Conservation (phyloP, 2,888 invertebrate genomes). For the Doris montereyensis region DNA sequence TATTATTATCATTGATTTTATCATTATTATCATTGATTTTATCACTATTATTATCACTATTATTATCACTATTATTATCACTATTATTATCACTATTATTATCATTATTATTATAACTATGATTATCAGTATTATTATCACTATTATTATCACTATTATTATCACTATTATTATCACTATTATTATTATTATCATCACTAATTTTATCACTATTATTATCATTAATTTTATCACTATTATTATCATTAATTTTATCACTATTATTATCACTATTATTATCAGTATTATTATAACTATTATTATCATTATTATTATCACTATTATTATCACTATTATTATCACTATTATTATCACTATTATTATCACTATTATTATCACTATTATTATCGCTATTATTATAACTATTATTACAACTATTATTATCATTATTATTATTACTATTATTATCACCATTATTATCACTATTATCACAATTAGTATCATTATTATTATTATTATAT, state of each 20-base stretch:
- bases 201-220: neutral
- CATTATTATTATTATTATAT: neutral
- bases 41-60: constrained; percentile 18
- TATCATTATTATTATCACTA: constrained; percentile 16
- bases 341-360: neutral
- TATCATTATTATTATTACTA: neutral
- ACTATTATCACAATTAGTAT: neutral
- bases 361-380: neutral
- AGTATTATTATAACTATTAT: constrained; percentile 16
- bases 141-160: neutral
- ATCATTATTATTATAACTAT: neutral
- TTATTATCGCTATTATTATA: neutral
- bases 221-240: constrained; percentile 11
- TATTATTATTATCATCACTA: neutral
- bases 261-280: constrained; percentile 11
- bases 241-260: neutral
- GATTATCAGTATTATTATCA: neutral
- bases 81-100: neutral
- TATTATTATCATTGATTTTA: constrained; percentile 12
- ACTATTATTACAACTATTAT: neutral
- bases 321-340: constrained; percentile 7
- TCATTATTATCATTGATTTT: constrained; percentile 16
- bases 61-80: constrained; percentile 22
- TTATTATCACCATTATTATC: neutral
- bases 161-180: neutral